Conservation (phyloP, 2,113 vertebrate genomes). For the Chinchilla lanigera region DNA sequence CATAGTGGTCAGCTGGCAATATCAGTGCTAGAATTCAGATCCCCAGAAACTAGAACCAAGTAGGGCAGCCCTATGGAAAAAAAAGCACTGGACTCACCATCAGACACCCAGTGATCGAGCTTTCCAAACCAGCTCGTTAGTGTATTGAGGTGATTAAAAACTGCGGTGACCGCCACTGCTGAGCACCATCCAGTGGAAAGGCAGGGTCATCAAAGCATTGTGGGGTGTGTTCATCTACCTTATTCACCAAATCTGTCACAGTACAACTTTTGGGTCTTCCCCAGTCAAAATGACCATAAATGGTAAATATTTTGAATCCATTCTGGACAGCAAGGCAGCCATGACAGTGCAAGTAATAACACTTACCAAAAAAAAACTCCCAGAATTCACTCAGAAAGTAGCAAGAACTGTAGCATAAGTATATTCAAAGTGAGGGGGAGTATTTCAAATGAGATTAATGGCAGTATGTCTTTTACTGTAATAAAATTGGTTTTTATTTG, state of each 20-base stretch:
- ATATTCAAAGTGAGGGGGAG: not conserved
- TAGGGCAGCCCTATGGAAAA: not conserved
- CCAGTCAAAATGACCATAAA: not conserved
- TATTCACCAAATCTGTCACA: not conserved
- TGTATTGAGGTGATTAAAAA: not conserved
- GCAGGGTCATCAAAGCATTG: not conserved
- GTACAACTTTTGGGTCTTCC: not conserved
- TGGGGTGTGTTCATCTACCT: no score
- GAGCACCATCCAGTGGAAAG: not conserved
- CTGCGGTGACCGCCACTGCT: not conserved
- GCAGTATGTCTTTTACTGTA: not conserved
- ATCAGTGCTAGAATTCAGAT: slow-evolving; percentile 66
- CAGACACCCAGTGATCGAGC: not conserved
- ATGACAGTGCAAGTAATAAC: not conserved
- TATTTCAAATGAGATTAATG: not conserved
- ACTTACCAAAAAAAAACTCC: not conserved
- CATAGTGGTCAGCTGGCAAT: slow-evolving; percentile 70
- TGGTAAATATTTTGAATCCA: not conserved
- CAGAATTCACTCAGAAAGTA: not conserved
- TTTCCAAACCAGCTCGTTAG: not conserved
- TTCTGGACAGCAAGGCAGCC: not conserved
- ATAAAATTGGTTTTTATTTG: not conserved
- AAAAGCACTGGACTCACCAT: not conserved
- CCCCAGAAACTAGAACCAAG: slow-evolving; percentile 59
- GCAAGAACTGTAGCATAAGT: not conserved